Evolutionary conservation across 2,113 vertebrate species (phyloP).

Genomic region (Leucopternis melanops): DNA sequence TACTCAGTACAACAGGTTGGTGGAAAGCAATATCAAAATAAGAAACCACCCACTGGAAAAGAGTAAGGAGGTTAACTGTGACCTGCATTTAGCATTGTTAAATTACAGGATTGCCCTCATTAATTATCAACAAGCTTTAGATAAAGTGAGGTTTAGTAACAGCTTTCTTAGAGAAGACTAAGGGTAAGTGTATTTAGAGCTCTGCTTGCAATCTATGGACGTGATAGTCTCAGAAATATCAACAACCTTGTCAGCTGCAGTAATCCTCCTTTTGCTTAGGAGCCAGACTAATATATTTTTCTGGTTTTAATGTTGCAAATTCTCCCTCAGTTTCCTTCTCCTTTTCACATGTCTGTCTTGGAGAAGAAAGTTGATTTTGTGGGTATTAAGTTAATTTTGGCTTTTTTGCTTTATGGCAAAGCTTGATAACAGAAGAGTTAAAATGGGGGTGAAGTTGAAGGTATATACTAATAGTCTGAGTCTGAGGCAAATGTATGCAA

Average conservation of each 20-base stretch:
- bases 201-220: neutral
- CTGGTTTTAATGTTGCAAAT: neutral
- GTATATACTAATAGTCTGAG: neutral
- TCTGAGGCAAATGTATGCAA: neutral
- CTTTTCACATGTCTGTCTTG: neutral
- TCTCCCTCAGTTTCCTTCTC: neutral
- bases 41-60: neutral
- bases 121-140: neutral
- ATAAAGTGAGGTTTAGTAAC: neutral
- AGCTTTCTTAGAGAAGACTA: neutral
- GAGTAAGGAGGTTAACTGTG: neutral
- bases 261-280: neutral
- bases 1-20: neutral
- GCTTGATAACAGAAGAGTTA: neutral
- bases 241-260: neutral
- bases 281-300: neutral
- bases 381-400: neutral
- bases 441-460: neutral
- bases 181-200: neutral
- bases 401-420: neutral
- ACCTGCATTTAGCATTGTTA: neutral
- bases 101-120: neutral
- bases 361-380: neutral
- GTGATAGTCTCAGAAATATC: neutral
- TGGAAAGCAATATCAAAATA: neutral